Base-by-base conservation (phyloP, 2,888 invertebrate genomes). In the Leuctra nigra region DNA sequence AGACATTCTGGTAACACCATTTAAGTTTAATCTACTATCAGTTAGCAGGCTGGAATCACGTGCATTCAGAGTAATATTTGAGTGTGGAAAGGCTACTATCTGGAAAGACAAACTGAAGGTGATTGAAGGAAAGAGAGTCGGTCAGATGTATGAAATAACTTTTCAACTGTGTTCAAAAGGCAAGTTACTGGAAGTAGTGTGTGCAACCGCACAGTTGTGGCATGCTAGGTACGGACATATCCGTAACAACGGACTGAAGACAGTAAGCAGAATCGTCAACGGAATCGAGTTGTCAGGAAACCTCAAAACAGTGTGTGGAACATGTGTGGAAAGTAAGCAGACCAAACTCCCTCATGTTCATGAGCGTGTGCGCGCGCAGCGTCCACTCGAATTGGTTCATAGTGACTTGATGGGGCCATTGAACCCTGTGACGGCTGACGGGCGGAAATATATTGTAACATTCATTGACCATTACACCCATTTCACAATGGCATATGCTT, bases 321-420 rank as follows among this genome's bases (percentile, higher is more conserved):
- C 47, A 7, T 67, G 65, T 54, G 39, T 64, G 7, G 56, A 66
- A 54, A 62, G 63, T 36, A 67, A 67, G 59, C 54, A 62, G 41
- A 63, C 64, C 11, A 57, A 61, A 2, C 65, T 66, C 53, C 66
- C 66, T 25, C 63, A 65, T 54, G 33, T 54, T 39, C 54, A 50
- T 13, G 38, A 53, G 29, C 61, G 57, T 35, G 41, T 25, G 9
- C 58, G 62, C 39, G 63, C 64, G 9, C 13, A 29, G 1, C 35
- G 56, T 22, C 46, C 54, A 4, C 38, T 62, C 14, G 59, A 63
- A 29, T 29, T 62, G 13, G 52, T 64, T 13, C 62, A 63, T 33
- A 60, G 60, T 13, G 63, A 63, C 53, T 18, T 63, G 9, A 56
- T 56, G 29, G 61, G 61, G 23, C 58, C 59, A 22, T 59, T 63